Evolutionary conservation across 2,888 invertebrate genomes (phyloP).

Genomic region (Parasteatoda lunata): DNA sequence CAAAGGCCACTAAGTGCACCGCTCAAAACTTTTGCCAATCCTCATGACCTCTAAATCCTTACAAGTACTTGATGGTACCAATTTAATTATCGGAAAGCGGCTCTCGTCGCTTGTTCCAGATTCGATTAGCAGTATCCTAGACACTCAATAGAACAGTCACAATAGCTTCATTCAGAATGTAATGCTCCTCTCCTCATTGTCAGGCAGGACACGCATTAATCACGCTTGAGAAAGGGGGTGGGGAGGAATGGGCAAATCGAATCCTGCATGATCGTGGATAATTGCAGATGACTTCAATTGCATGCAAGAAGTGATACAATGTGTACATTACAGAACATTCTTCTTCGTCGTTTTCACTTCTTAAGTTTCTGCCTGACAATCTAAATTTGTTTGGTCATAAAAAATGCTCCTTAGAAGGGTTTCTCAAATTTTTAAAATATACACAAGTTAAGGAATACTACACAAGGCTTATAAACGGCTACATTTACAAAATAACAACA

Average conservation of each 20-base stretch:
- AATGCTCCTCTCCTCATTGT: slow-evolving; percentile 19
- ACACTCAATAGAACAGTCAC: slow-evolving; percentile 16
- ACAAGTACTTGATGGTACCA: slow-evolving; percentile 9
- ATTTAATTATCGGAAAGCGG: slow-evolving; percentile 32
- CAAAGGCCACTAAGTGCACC: neutral
- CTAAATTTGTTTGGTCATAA: no score
- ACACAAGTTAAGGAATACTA: no score
- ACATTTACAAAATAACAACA: no score
- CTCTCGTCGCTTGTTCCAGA: slow-evolving; percentile 5
- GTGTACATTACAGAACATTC: no score
- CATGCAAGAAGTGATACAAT: no score
- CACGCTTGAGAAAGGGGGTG: neutral
- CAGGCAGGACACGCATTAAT: slow-evolving; percentile 5
- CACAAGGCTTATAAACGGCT: no score
- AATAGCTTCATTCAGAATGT: slow-evolving; percentile 11
- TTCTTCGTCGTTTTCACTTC: no score
- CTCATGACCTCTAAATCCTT: neutral
- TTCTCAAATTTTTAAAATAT: no score
- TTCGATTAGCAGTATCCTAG: slow-evolving; percentile 21
- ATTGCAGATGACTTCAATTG: neutral
- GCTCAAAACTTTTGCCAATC: neutral
- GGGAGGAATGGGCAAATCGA: neutral
- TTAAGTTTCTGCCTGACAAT: no score
- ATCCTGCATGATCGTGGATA: neutral
- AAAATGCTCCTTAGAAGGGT: no score